Base-by-base conservation (phyloP, 2,888 invertebrate species). In the Pogonocherus hispidulus region DNA sequence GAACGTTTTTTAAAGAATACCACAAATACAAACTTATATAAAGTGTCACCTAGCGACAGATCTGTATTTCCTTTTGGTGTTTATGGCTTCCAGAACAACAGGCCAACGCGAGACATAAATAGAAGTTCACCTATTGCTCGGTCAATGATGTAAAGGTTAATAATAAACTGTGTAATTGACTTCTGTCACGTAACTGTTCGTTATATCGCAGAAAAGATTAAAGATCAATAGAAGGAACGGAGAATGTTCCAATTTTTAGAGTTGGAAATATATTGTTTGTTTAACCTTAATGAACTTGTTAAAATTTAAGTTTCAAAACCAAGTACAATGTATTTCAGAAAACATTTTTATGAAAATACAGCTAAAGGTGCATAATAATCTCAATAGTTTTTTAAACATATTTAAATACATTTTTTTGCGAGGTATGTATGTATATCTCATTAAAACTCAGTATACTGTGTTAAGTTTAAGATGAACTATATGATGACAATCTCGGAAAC, bases 121-220 rank as follows among this genome's bases (percentile, higher is more conserved):
- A 1, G n/a, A 11, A 41, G 14, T 41, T 41, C 41, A 41, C n/a
- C 4, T 6, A 41, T 14, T 41, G n/a, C 41, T n/a, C 14, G 14
- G 41, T 41, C 41, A 41, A 14, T 41, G 41, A n/a, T n/a, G n/a
- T n/a, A 41, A 14, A 41, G 41, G 41, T 41, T 41, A 41, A 41
- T 41, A 41, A 41, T 41, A n/a, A 41, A 11, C n/a, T 1, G 32
- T 32, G 41, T 41, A 41, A 41, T 41, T 41, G 41, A 41, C 41
- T 41, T 41, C n/a, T 41, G 41, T 41, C 41, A 41, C 41, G 41
- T 41, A 41, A 41, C n/a, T n/a, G 14, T n/a, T 41, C 14, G 14
- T 16, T 4, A 6, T 14, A 41, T 16, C 14, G 11, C 41, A 41
- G 41, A 16, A 16, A 41, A 41, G 3, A 14, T 27, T 41, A 41